phyloP scores from a whole-genome alignment of 1,140 invertebrate species.

The Heliothis subflexa region DNA sequence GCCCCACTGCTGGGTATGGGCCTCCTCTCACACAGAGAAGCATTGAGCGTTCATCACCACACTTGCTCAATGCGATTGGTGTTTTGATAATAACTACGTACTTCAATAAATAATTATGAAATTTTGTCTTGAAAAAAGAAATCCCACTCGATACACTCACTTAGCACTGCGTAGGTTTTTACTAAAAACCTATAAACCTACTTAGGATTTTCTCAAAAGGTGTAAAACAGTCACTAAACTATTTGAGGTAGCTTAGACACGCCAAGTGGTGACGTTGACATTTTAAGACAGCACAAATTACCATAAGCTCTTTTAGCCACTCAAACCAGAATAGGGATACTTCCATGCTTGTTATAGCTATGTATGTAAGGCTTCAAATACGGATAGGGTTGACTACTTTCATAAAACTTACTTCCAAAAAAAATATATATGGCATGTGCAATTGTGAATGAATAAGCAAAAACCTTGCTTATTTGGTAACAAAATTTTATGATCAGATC shows the following conservation, averaged over 20 bases:
- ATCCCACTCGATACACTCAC: too few relatives aligned
- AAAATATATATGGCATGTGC: too few relatives aligned
- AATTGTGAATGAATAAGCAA: too few relatives aligned
- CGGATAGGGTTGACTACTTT: conserved; percentile 4
- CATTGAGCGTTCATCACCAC: too few relatives aligned
- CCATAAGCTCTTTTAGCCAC: conserved; percentile 44
- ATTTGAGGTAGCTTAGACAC: conserved; percentile 22
- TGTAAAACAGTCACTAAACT: conserved; percentile 23
- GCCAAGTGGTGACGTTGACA: conserved; percentile 22
- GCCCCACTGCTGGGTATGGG: too few relatives aligned
- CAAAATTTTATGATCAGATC: neutral
- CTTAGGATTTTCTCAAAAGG: neutral
- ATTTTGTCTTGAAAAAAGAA: too few relatives aligned
- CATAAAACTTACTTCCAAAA: neutral
- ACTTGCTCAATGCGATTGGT: too few relatives aligned
- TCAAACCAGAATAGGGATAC: conserved; percentile 26
- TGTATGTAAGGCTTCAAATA: neutral
- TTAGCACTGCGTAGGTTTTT: too few relatives aligned
- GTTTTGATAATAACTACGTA: too few relatives aligned
- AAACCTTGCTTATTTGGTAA: neutral
- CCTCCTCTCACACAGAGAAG: too few relatives aligned
- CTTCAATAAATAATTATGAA: too few relatives aligned
- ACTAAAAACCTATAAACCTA: neutral
- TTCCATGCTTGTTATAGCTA: neutral
- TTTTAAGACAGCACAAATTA: conserved; percentile 37